phyloP scores from a whole-genome alignment of 2,797 vertebrate species.

The Lepidocolaptes lacrymiger region DNA sequence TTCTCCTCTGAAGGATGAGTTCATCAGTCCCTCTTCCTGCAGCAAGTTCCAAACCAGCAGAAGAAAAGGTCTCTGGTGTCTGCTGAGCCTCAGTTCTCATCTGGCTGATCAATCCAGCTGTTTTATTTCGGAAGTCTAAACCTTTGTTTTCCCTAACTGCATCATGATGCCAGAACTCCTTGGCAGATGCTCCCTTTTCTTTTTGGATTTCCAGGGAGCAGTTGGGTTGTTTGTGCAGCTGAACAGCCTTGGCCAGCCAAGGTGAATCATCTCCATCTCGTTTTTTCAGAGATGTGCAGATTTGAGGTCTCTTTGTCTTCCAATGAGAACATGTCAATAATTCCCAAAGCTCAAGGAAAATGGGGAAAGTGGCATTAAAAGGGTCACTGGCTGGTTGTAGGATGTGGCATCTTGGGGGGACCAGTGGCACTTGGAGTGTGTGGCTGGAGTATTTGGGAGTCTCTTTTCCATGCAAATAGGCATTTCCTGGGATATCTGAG shows the following conservation, averaged over 20 bases:
- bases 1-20: neutral
- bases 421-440: rapidly evolving
- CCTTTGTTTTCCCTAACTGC: neutral
- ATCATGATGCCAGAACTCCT: neutral
- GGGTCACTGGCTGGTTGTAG: rapidly evolving
- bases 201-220: neutral
- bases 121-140: neutral
- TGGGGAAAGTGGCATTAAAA: rapidly evolving
- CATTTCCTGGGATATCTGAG: neutral
- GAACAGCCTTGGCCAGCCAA: neutral
- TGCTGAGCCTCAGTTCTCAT: neutral
- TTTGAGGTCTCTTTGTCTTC: neutral
- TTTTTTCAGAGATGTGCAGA: neutral
- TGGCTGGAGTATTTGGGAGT: neutral
- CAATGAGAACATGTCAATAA: neutral
- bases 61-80: neutral
- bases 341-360: neutral
- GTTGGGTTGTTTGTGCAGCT: conserved; percentile 23
- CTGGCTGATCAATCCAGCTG: neutral
- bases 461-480: neutral
- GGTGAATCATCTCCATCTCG: neutral
- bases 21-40: neutral
- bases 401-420: too few relatives aligned
- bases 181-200: neutral
- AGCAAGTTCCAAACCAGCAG: neutral